These are phyloP conservation scores for Acrocephalus kingi DNA, from an alignment of 2,113 vertebrate genomes.

Conservation along the genomic window DNA sequence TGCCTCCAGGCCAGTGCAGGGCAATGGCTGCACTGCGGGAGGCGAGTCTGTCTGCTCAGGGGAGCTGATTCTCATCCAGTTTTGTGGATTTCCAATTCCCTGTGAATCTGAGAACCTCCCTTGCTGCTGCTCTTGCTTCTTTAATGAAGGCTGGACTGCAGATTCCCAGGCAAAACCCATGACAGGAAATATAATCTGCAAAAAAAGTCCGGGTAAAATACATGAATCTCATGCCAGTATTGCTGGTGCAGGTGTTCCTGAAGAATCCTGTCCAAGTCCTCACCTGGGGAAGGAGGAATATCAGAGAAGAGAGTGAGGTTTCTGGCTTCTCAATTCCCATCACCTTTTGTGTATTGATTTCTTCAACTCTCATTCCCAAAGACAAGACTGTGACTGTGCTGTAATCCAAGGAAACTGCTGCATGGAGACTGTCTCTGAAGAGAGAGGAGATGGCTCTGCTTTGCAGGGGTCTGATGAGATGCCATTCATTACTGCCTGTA, in stretches of 20 bases:
- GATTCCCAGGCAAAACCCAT: not conserved
- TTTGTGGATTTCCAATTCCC: not conserved
- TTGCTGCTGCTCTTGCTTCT: not conserved
- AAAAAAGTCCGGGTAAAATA: not conserved
- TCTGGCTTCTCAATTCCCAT: not conserved
- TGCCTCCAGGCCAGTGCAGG: fast-evolving
- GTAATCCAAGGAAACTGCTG: not conserved
- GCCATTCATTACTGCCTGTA: not conserved
- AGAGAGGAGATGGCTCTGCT: not conserved
- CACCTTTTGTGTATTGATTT: not conserved
- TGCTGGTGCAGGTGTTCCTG: not conserved
- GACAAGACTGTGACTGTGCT: not conserved
- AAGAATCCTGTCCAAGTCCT: not conserved
- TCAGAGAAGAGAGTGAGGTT: not conserved
- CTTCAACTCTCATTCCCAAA: not conserved
- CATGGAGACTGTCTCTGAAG: fast-evolving
- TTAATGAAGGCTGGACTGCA: not conserved
- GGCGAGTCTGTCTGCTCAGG: not conserved
- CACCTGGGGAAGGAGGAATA: not conserved
- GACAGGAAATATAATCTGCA: not conserved
- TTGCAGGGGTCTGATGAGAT: not conserved
- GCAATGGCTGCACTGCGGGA: fast-evolving
- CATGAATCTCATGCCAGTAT: not conserved
- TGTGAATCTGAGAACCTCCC: not conserved
- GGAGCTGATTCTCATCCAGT: not conserved